Percentiles rank a stretch among this genome's conserved stretches.
Evolutionary conservation across 2,113 vertebrate species (phyloP).

Genomic region (Micromys minutus): DNA sequence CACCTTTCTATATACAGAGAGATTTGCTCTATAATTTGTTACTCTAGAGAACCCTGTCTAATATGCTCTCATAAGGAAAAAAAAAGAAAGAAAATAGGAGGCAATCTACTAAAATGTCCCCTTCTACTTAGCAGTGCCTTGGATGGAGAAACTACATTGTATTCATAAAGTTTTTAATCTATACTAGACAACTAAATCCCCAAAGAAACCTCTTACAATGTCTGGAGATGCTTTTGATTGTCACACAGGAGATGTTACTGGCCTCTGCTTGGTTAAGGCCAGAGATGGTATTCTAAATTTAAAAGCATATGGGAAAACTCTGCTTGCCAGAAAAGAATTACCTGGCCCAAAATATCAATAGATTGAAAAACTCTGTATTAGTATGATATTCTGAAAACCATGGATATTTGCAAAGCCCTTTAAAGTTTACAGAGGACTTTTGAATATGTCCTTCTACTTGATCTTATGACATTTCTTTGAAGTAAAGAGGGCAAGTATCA

Average conservation of each 20-base stretch:
- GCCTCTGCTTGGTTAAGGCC: not conserved
- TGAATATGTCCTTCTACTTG: conserved; percentile 48
- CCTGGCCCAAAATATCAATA: conserved; percentile 35
- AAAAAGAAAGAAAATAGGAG: not conserved
- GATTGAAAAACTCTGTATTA: conserved; percentile 3
- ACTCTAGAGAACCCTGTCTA: not conserved
- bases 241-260: not conserved
- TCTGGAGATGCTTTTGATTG: not conserved
- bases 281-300: not conserved
- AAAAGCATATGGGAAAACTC: not conserved
- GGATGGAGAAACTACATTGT: not conserved
- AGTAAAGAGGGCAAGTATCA: not conserved
- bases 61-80: not conserved
- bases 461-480: conserved; percentile 39
- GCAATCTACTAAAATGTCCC: not conserved
- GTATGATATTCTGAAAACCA: conserved; percentile 17
- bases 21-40: not conserved
- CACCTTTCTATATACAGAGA: not conserved
- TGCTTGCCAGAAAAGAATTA: conserved; percentile 44
- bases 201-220: not conserved
- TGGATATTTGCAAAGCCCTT: conserved; percentile 54
- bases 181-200: not conserved
- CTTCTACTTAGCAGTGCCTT: not conserved
- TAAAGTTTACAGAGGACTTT: conserved; percentile 63
- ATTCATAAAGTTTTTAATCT: not conserved